Evolutionary conservation across 2,888 invertebrate species (phyloP).

Genomic region (Baccha elongata): DNA sequence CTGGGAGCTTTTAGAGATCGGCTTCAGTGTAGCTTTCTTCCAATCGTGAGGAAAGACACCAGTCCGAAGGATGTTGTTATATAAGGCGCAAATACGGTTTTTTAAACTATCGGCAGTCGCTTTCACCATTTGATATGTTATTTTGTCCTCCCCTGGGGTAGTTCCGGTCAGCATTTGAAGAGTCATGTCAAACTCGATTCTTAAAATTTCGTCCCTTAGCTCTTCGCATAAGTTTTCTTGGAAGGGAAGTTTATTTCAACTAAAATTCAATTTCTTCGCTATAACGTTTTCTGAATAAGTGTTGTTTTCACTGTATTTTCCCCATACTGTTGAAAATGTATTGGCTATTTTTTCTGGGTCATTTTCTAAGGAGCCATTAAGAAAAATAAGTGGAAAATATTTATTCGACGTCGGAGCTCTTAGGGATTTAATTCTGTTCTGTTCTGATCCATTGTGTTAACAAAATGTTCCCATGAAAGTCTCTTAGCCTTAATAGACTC

Average conservation of each 20-base stretch:
- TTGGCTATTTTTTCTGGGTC: constrained; percentile 6
- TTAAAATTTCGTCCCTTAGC: neutral
- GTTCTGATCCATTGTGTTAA: neutral
- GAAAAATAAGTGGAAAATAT: neutral
- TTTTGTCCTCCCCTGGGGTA: neutral
- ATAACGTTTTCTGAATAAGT: constrained; percentile 9
- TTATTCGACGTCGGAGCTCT: neutral
- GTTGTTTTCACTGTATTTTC: constrained; percentile 12
- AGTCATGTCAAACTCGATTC: neutral
- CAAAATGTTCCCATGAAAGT: no score
- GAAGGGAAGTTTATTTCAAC: neutral
- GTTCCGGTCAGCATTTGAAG: neutral
- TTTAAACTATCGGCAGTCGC: no score
- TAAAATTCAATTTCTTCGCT: constrained; percentile 8
- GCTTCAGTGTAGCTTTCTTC: constrained; percentile 8
- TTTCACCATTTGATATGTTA: constrained; percentile 11
- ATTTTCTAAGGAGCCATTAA: neutral
- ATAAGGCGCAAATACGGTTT: neutral
- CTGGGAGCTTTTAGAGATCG: constrained; percentile 25
- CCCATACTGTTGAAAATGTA: neutral
- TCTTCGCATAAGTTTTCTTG: neutral
- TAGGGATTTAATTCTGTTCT: neutral
- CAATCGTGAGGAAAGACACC: constrained; percentile 19
- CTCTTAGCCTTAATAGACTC: no score
- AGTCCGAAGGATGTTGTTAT: constrained; percentile 6